Evolutionary conservation across 2,113 vertebrate genomes (phyloP).

Genomic region (Hydrolagus affinis): DNA sequence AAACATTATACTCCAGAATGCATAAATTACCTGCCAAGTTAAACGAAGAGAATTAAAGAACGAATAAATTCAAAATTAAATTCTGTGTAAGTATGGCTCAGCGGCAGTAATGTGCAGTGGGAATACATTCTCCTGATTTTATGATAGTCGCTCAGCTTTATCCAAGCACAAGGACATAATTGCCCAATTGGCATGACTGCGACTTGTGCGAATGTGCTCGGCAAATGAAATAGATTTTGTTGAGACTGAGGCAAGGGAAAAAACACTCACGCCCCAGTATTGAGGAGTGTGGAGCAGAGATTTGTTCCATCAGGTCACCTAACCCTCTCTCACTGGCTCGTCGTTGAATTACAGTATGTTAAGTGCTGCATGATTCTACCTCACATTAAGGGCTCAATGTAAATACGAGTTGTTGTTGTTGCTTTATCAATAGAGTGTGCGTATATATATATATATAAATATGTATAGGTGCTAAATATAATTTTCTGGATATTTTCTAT

Average conservation of each 20-base stretch:
- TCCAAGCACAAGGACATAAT: background rate
- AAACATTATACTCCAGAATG: background rate
- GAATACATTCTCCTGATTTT: constrained; percentile 11
- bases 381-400: constrained; percentile 8
- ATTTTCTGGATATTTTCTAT: no score
- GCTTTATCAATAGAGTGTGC: no score
- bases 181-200: background rate
- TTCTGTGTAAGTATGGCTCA: background rate
- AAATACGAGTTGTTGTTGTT: background rate
- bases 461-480: no score
- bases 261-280: background rate
- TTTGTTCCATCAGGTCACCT: no score
- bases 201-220: background rate
- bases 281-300: background rate
- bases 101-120: constrained; percentile 8
- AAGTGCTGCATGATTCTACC: background rate
- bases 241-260: background rate
- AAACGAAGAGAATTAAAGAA: constrained; percentile 6
- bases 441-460: no score
- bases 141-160: background rate
- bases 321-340: no score
- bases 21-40: background rate
- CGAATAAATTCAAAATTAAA: background rate
- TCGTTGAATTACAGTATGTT: background rate
- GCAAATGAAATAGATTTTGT: background rate